phyloP scores from a whole-genome alignment of 2,113 vertebrate genomes.

The Eleginops maclovinus region DNA sequence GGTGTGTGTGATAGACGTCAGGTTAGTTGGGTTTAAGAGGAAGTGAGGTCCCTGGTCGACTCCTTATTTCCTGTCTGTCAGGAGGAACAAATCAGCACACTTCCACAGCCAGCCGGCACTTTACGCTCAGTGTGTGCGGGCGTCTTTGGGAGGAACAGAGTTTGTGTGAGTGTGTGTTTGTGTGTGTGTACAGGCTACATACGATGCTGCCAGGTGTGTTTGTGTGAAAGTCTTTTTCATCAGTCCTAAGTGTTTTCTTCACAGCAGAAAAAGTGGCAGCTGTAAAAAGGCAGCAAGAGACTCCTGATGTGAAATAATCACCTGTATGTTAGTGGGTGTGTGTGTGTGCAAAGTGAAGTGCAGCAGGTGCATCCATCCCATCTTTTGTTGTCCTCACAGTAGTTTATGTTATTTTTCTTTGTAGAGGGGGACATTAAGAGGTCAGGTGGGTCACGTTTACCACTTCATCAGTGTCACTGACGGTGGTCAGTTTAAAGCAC shows the following conservation, averaged over 20 bases:
- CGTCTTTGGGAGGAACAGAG: constrained; percentile 20
- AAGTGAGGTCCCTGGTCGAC: constrained; percentile 70
- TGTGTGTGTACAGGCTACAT: constrained; percentile 20
- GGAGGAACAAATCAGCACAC: constrained; percentile 65
- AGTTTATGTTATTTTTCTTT: background rate
- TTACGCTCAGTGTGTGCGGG: constrained; percentile 1
- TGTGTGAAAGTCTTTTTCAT: constrained; percentile 32
- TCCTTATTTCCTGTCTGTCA: constrained; percentile 78
- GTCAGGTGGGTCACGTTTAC: constrained; percentile 11
- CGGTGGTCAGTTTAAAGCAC: constrained; percentile 5
- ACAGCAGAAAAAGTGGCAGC: constrained; percentile 28
- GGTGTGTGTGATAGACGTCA: constrained; percentile 61
- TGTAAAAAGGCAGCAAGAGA: constrained; percentile 24
- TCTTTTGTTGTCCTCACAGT: constrained; percentile 1
- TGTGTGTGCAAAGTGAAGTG: constrained; percentile 11
- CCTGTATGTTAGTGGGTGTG: constrained; percentile 34
- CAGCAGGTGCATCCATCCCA: constrained; percentile 11
- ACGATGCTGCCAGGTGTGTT: constrained; percentile 13
- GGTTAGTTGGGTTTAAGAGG: constrained; percentile 68
- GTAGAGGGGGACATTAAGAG: background rate
- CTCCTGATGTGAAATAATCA: constrained; percentile 63
- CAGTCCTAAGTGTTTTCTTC: constrained; percentile 49
- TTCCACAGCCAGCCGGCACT: constrained; percentile 54
- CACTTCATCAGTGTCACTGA: background rate
- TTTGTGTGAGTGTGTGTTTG: constrained; percentile 19